Conservation (phyloP, 2,888 invertebrate species). For the Ypsolopha scabrella region DNA sequence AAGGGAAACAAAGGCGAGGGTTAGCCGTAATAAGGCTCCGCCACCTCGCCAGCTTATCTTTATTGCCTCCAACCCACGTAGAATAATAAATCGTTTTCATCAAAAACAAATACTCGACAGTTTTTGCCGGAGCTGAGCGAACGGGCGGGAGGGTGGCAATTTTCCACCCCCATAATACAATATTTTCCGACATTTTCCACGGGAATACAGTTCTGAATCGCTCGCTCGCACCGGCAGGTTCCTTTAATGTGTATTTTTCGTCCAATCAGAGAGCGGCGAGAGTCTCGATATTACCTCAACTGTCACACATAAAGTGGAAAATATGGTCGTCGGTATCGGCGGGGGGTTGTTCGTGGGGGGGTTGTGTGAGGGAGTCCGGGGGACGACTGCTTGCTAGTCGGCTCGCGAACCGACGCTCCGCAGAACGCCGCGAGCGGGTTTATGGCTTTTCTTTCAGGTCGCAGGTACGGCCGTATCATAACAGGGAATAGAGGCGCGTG, state of each 20-base stretch:
- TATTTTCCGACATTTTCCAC: conserved; percentile 72
- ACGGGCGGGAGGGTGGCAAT: conserved; percentile 67
- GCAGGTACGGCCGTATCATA: conserved; percentile 71
- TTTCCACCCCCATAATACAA: conserved; percentile 71
- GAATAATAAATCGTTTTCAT: conserved; percentile 72
- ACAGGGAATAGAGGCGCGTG: conserved; percentile 70
- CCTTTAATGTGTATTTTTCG: conserved; percentile 73
- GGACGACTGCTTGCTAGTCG: conserved; percentile 14
- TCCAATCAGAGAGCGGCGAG: conserved; percentile 71
- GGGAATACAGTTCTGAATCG: conserved; percentile 71
- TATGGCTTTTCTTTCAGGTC: conserved; percentile 72
- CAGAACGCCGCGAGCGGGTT: conserved; percentile 67
- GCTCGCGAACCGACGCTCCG: conserved; percentile 48
- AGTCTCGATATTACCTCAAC: conserved; percentile 73
- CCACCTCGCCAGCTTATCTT: conserved; percentile 71
- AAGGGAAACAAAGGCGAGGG: conserved; percentile 72
- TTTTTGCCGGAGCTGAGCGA: conserved; percentile 69
- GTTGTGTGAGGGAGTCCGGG: conserved; percentile 33
- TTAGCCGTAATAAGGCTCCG: conserved; percentile 71
- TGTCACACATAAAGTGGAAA: conserved; percentile 73
- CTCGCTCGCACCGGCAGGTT: conserved; percentile 67
- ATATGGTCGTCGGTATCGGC: conserved; percentile 63
- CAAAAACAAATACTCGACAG: conserved; percentile 72
- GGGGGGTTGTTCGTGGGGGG: conserved; percentile 22
- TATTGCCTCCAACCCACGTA: conserved; percentile 72